Base-by-base conservation (phyloP, 2,113 vertebrate genomes). In the Copsychus sechellarum region DNA sequence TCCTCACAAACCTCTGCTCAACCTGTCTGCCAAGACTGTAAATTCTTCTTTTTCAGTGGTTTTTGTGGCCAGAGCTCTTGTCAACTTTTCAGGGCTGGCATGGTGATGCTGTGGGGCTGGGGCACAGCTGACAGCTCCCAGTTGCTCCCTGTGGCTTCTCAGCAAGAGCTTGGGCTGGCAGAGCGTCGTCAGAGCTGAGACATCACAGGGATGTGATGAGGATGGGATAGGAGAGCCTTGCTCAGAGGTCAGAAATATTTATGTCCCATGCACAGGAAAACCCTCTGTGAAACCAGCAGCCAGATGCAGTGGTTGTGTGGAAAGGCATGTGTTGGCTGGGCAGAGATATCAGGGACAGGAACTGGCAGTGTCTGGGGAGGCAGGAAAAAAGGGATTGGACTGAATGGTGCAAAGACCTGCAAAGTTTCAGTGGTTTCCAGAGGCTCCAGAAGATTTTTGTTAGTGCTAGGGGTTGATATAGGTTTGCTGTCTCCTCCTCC, bases 291-390 rank as follows among this genome's bases (percentile, higher is more conserved):
- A 51, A 66, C 11, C 33, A 42, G 14, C 33, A 58, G 5, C 13
- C 0, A 2, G 23, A 53, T 33, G 14, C n/a, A 50, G 33, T 24
- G 13, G 56, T 17, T 43, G 40, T 43, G 50, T 18, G 36, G 53
- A 82, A 80, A 72, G 11, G 24, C 17, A 3, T 0, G 1, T 14
- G 19, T 36, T 1, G 2, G 6, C 5, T 50, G 26, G 10, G 51
- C 54, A 84, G 33, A 70, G 17, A 11, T 48, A 21, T 31, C 11
- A 9, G 81, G 36, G 31, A 58, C 23, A 13, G 34, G 48, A 87
- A 78, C 5, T 26, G 25, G 11, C 73, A 58, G 11, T 20, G 22
- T 11, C 33, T 62, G 34, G 21, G 34, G 16, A 66, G 31, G 77
- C 5, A 1, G 20, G 43, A 51, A 18, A 71, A 38, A 84, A 65